A percentile compares a stretch with the other conserved stretches of the same genome.
These are phyloP conservation scores for Halesus radiatus DNA, from an alignment of 1,140 invertebrate genomes.

Conservation along the genomic window DNA sequence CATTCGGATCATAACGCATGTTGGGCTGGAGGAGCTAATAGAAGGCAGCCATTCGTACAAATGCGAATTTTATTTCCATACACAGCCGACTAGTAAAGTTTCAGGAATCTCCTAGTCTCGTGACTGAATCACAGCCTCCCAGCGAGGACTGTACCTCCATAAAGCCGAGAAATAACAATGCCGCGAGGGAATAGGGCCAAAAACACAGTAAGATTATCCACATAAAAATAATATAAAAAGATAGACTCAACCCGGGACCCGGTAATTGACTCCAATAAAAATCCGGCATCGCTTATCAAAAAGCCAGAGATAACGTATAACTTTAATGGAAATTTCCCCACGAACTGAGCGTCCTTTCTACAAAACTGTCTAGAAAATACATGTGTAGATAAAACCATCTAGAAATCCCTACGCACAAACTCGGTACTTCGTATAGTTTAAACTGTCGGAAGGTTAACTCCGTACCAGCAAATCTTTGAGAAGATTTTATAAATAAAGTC, in stretches of 20 bases:
- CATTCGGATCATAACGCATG: conserved; percentile 17
- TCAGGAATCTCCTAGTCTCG: not conserved
- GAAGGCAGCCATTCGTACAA: conserved; percentile 29
- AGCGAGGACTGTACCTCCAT: conserved; percentile 16
- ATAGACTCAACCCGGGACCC: conserved; percentile 46
- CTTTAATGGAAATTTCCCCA: too few relatives aligned
- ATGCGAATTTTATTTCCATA: conserved; percentile 49
- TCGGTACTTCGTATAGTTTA: too few relatives aligned
- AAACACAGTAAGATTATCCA: conserved; percentile 53
- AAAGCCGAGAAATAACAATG: conserved; percentile 48
- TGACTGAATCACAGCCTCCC: conserved; percentile 2
- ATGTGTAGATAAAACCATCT: too few relatives aligned
- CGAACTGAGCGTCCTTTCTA: too few relatives aligned
- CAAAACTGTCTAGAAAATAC: too few relatives aligned
- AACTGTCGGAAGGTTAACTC: too few relatives aligned
- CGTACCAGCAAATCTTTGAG: too few relatives aligned
- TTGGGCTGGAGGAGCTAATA: conserved; percentile 15
- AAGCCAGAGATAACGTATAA: not conserved
- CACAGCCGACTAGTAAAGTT: not conserved
- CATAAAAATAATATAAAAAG: conserved; percentile 58
- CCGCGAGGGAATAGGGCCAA: conserved; percentile 43
- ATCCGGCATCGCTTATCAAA: conserved; percentile 33
- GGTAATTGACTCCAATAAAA: conserved; percentile 56
- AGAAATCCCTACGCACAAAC: too few relatives aligned
- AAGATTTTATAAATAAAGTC: too few relatives aligned